phyloP scores from a whole-genome alignment of 92 coral and sea anemone species.

The Galaxea fascicularis region DNA sequence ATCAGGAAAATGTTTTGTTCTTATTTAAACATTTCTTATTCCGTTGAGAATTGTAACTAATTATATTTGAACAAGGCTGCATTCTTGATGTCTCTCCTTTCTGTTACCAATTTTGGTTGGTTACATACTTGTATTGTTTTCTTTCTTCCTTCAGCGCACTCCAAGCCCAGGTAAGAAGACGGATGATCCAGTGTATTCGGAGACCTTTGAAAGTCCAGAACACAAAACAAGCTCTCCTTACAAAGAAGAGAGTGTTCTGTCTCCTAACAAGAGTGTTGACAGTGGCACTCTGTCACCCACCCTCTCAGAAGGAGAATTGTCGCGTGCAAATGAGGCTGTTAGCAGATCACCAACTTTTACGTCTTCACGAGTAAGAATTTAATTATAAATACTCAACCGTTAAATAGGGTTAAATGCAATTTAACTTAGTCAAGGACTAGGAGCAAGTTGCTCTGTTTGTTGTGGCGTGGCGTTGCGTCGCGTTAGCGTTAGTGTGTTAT shows the following conservation, averaged over 20 bases:
- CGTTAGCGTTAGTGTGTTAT: no score
- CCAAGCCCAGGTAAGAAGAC: conserved; percentile 66
- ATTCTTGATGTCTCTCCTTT: no score
- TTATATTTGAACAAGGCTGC: no score
- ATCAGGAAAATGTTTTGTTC: no score
- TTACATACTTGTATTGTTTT: not conserved
- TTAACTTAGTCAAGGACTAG: no score
- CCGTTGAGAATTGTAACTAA: no score
- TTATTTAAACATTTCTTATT: no score
- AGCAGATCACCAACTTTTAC: conserved; percentile 20
- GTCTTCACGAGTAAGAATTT: conserved; percentile 13
- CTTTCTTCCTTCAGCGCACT: conserved; percentile 49
- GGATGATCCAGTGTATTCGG: conserved; percentile 61
- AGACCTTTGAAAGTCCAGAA: conserved; percentile 71
- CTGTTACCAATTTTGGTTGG: not conserved
- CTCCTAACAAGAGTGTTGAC: conserved; percentile 29
- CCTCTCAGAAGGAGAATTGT: conserved; percentile 71
- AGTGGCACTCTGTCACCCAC: conserved; percentile 61
- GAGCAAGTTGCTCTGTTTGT: no score
- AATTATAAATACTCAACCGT: not conserved
- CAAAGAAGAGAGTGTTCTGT: conserved; percentile 20
- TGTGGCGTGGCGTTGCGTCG: no score
- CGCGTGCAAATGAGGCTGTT: conserved; percentile 41
- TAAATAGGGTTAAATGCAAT: no score
- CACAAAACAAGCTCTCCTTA: conserved; percentile 30